phyloP scores from a whole-genome alignment of 2,113 vertebrate genomes.

The Columba livia region DNA sequence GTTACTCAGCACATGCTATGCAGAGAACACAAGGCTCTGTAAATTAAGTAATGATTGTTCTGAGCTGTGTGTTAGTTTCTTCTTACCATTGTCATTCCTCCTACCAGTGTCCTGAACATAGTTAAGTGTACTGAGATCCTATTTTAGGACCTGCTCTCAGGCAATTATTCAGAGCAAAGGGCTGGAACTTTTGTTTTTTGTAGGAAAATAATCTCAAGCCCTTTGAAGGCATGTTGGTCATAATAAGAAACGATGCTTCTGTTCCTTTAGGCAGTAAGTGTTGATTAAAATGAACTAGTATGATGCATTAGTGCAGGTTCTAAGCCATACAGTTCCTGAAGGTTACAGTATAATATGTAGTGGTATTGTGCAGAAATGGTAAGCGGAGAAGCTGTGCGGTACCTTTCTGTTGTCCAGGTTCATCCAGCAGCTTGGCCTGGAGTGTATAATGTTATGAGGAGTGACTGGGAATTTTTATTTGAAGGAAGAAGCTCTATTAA shows the following conservation, averaged over 20 bases:
- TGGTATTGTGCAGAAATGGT: neutral
- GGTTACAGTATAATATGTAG: neutral
- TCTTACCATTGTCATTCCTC: neutral
- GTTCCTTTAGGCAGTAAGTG: neutral
- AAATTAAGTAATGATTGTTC: conserved; percentile 9
- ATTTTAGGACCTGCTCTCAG: neutral
- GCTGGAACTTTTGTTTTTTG: neutral
- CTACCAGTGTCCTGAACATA: neutral
- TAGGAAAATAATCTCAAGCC: neutral
- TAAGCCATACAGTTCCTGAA: neutral
- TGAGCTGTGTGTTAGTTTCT: neutral
- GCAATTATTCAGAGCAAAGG: neutral
- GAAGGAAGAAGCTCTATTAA: neutral
- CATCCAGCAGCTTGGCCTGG: neutral
- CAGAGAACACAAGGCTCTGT: neutral
- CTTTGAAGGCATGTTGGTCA: neutral
- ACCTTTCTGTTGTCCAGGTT: neutral
- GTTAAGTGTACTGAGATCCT: neutral
- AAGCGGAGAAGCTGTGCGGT: neutral
- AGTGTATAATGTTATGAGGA: neutral
- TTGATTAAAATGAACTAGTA: neutral
- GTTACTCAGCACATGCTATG: neutral
- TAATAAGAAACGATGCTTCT: neutral
- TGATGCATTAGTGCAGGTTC: neutral
- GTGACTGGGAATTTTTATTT: neutral